A percentile compares a stretch with the other conserved stretches of the same genome.
phyloP scores from a whole-genome alignment of 2,888 invertebrate genomes.

The Rhaphigaster nebulosa region DNA sequence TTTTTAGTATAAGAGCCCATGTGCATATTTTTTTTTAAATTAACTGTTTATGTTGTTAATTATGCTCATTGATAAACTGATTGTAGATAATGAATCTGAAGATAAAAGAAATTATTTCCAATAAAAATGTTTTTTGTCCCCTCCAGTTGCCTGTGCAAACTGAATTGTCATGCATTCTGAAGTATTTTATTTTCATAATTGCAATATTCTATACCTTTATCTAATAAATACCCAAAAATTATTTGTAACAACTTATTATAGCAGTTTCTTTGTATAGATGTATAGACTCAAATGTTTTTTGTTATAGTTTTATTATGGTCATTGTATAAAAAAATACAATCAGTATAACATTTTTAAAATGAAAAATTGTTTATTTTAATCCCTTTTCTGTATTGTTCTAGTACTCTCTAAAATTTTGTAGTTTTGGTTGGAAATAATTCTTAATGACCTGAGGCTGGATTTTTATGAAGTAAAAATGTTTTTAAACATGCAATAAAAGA shows the following conservation, averaged over 20 bases:
- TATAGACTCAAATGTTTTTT: constrained; percentile 38
- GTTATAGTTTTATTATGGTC: constrained; percentile 54
- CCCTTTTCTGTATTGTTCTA: not conserved
- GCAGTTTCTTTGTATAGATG: constrained; percentile 50
- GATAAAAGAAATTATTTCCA: not conserved
- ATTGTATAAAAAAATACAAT: constrained; percentile 52
- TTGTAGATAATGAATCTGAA: not conserved
- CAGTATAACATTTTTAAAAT: constrained; percentile 52
- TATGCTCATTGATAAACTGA: constrained; percentile 38
- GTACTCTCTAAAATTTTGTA: not conserved
- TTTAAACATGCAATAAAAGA: not conserved
- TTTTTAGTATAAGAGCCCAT: constrained; percentile 35
- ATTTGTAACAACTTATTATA: constrained; percentile 35
- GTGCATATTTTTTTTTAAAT: constrained; percentile 26
- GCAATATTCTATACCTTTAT: not conserved
- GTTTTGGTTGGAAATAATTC: not conserved
- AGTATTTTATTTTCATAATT: not conserved
- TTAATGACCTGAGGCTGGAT: not conserved
- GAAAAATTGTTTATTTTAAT: not conserved
- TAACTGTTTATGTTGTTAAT: constrained; percentile 33
- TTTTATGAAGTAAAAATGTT: not conserved
- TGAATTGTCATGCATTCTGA: constrained; percentile 23
- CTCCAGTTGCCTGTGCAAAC: not conserved
- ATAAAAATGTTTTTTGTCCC: not conserved
- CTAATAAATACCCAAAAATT: not conserved